These are phyloP conservation scores for Lepidurus arcticus DNA, from an alignment of 1,140 invertebrate species.

Conservation along the genomic window DNA sequence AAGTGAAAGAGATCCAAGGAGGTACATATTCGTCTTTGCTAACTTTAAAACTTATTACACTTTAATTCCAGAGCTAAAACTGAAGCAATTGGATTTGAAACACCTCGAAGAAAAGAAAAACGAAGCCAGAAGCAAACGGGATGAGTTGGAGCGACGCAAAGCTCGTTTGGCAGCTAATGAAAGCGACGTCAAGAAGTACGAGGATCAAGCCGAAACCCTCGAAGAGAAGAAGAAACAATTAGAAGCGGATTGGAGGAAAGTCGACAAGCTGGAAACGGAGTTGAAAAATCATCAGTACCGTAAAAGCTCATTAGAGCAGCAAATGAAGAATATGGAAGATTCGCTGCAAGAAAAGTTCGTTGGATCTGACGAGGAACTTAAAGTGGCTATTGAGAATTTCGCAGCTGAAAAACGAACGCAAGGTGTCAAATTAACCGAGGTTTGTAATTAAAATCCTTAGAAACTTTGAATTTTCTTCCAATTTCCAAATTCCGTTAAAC, in stretches of 20 bases:
- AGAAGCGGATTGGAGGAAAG: constrained; percentile 19
- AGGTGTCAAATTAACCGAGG: neutral
- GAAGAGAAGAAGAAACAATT: constrained; percentile 26
- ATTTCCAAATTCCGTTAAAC: too few relatives aligned
- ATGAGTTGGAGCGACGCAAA: neutral
- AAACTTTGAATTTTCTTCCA: too few relatives aligned
- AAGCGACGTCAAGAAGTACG: neutral
- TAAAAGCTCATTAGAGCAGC: constrained; percentile 22
- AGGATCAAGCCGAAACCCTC: constrained; percentile 22
- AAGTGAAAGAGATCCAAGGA: constrained; percentile 56
- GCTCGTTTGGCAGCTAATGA: neutral
- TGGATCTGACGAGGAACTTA: neutral
- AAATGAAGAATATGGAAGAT: constrained; percentile 22
- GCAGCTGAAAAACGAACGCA: neutral
- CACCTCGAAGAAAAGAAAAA: neutral
- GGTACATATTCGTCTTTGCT: constrained; percentile 18
- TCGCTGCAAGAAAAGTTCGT: neutral
- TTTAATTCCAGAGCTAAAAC: neutral
- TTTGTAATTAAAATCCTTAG: too few relatives aligned
- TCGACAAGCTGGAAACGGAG: constrained; percentile 19
- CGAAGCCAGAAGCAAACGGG: neutral
- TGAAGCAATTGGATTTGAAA: neutral
- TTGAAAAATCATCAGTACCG: constrained; percentile 11
- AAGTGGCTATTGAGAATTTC: neutral
- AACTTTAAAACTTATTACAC: too few relatives aligned